phyloP scores from a whole-genome alignment of 2,113 vertebrate genomes.

The Neolamprologus hecqui region DNA sequence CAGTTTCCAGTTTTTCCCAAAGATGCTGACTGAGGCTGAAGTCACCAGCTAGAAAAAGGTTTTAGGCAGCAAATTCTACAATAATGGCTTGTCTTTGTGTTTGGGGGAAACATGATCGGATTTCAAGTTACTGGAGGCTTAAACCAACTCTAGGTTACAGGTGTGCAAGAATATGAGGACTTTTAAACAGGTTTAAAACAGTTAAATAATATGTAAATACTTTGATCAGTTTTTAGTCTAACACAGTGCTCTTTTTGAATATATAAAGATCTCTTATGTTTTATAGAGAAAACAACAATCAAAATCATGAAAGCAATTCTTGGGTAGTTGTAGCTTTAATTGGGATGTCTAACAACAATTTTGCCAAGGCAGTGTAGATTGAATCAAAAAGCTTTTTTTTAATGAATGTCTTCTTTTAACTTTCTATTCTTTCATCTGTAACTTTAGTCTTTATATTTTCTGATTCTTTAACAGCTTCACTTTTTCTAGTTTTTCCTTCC shows the following conservation, averaged over 20 bases:
- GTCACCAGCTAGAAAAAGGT: neutral
- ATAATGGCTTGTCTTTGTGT: neutral
- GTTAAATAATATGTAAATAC: neutral
- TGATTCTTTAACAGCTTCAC: neutral
- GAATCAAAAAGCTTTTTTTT: neutral
- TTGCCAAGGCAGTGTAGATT: neutral
- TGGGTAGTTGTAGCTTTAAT: neutral
- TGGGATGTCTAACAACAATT: neutral
- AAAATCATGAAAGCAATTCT: neutral
- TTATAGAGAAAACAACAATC: neutral
- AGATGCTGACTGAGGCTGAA: neutral
- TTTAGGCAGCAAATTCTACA: neutral
- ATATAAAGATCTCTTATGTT: neutral
- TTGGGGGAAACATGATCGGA: neutral
- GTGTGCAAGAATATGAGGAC: neutral
- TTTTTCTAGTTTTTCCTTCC: neutral
- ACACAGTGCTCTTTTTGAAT: neutral
- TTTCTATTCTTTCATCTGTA: neutral
- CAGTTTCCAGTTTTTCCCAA: neutral
- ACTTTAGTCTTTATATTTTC: neutral
- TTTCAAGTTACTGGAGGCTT: neutral
- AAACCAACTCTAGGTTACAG: neutral
- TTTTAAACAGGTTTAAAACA: neutral
- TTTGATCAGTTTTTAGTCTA: neutral
- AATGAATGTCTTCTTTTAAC: neutral